Percentiles rank a stretch among this genome's conserved stretches.
These are phyloP conservation scores for Trachurus trachurus DNA, from an alignment of 2,797 vertebrate species.

Conservation along the genomic window DNA sequence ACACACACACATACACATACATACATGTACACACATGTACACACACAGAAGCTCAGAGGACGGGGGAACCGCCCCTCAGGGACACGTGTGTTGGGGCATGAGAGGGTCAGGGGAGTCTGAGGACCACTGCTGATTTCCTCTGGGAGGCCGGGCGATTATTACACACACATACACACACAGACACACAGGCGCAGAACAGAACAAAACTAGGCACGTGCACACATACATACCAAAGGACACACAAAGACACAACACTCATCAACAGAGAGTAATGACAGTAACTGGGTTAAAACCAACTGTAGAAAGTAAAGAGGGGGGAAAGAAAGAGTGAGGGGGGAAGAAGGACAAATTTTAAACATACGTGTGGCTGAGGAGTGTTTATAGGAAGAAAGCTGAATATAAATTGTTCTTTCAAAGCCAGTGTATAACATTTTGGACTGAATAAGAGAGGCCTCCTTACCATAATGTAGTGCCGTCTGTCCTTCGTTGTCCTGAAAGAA, in stretches of 20 bases:
- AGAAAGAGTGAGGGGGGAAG: slow-evolving; percentile 5
- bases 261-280: slow-evolving; percentile 55
- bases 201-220: slow-evolving; percentile 24
- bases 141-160: slow-evolving; percentile 90
- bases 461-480: slow-evolving; percentile 97
- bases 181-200: slow-evolving; percentile 22
- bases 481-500: slow-evolving; percentile 95
- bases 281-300: slow-evolving; percentile 56
- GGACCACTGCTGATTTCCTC: slow-evolving; percentile 94
- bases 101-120: slow-evolving; percentile 85
- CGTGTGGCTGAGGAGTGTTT: slow-evolving; percentile 32
- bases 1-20: slow-evolving; percentile 50
- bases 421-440: slow-evolving; percentile 8
- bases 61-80: slow-evolving; percentile 86
- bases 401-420: slow-evolving; percentile 8
- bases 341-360: slow-evolving; percentile 51
- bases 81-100: slow-evolving; percentile 83
- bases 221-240: slow-evolving; percentile 43
- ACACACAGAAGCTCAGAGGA: slow-evolving; percentile 66
- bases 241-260: slow-evolving; percentile 11
- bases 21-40: slow-evolving; percentile 41
- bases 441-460: slow-evolving; percentile 85
- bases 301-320: slow-evolving; percentile 61
- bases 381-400: slow-evolving; percentile 38
- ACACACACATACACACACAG: slow-evolving; percentile 63